Conservation (phyloP, 2,888 invertebrate species). For the Hirtodrosophila histrioides region DNA sequence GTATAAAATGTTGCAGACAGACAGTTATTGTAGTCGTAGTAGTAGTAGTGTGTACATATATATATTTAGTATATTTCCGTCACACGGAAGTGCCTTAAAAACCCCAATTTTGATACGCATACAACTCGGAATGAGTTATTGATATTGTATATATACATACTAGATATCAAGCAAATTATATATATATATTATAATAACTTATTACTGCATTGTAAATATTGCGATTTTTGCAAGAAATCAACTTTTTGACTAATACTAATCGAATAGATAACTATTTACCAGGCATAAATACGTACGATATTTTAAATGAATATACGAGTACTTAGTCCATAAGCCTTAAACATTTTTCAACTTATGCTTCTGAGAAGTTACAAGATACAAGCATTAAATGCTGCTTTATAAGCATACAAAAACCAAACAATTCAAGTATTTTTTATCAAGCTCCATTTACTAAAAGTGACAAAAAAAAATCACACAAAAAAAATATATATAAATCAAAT, state of each 20-base stretch:
- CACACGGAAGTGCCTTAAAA: slow-evolving; percentile 84
- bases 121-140: slow-evolving; percentile 50
- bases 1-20: slow-evolving; percentile 50
- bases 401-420: slow-evolving; percentile 32
- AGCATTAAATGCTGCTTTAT: slow-evolving; percentile 76
- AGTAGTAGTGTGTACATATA: slow-evolving; percentile 35
- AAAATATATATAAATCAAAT: slow-evolving; percentile 6
- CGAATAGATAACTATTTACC: slow-evolving; percentile 69
- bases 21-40: slow-evolving; percentile 36
- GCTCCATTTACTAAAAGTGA: slow-evolving; percentile 63
- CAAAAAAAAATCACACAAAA: slow-evolving; percentile 15
- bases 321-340: slow-evolving; percentile 36
- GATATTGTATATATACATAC: slow-evolving; percentile 41
- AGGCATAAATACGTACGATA: slow-evolving; percentile 72
- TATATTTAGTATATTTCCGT: slow-evolving; percentile 82
- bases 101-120: slow-evolving; percentile 63
- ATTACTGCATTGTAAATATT: slow-evolving; percentile 67
- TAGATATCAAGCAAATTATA: slow-evolving; percentile 27
- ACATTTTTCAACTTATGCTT: slow-evolving; percentile 72
- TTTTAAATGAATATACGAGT: slow-evolving; percentile 61
- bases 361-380: slow-evolving; percentile 73
- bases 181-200: slow-evolving; percentile 6
- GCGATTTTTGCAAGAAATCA: slow-evolving; percentile 67
- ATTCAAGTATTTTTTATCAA: slow-evolving; percentile 67
- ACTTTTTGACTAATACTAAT: slow-evolving; percentile 75